phyloP scores from a whole-genome alignment of 2,888 invertebrate genomes.

The Aphidius colemani region DNA sequence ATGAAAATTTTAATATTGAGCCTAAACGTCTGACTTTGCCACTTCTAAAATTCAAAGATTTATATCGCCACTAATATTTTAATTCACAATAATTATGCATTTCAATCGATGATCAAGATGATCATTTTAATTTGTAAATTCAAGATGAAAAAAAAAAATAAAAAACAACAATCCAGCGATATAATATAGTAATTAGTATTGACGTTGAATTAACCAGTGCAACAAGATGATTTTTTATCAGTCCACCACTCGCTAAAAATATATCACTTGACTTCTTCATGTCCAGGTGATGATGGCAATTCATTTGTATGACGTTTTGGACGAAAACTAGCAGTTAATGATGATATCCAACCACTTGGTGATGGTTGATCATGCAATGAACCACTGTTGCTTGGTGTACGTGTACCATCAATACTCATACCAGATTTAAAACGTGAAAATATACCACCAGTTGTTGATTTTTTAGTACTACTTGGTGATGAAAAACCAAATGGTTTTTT shows the following conservation, averaged over 20 bases:
- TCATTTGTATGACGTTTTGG: slow-evolving; percentile 48
- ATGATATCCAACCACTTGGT: slow-evolving; percentile 56
- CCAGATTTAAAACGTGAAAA: slow-evolving; percentile 55
- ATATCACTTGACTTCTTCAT: slow-evolving; percentile 56
- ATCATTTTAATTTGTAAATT: slow-evolving; percentile 4
- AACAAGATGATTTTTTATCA: slow-evolving; percentile 47
- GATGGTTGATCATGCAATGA: slow-evolving; percentile 51
- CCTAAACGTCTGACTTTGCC: too few species aligned
- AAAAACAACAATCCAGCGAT: slow-evolving; percentile 15
- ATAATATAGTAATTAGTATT: slow-evolving; percentile 14
- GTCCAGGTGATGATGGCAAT: slow-evolving; percentile 42
- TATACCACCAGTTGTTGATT: slow-evolving; percentile 50
- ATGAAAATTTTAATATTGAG: too few species aligned
- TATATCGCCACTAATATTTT: slow-evolving; percentile 10
- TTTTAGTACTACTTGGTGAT: slow-evolving; percentile 49
- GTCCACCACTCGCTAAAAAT: slow-evolving; percentile 49
- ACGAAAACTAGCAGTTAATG: slow-evolving; percentile 56
- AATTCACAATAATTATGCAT: slow-evolving; percentile 4
- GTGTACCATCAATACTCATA: slow-evolving; percentile 55
- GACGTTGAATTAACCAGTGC: slow-evolving; percentile 41
- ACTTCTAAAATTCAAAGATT: slow-evolving; percentile 11
- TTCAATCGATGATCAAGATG: background rate
- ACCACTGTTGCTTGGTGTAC: slow-evolving; percentile 53
- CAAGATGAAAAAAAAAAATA: slow-evolving; percentile 2
- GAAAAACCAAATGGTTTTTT: slow-evolving; percentile 43